These are phyloP conservation scores for Lasioglossum baleicum DNA, from an alignment of 1,140 invertebrate species.

Conservation along the genomic window DNA sequence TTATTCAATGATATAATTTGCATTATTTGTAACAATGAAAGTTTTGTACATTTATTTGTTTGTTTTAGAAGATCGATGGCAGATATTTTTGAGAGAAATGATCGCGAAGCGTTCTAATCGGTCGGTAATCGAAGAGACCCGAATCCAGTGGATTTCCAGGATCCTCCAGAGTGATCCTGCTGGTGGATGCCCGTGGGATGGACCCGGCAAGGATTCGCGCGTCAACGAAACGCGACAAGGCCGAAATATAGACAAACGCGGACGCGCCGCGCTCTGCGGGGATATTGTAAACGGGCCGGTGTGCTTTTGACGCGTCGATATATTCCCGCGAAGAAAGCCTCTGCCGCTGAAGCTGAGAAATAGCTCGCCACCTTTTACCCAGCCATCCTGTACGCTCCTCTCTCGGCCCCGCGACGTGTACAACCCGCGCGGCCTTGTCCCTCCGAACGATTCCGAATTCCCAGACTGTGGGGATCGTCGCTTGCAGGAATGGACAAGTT, in stretches of 20 bases:
- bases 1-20: no score
- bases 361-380: conserved; percentile 61
- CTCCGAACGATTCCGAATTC: not conserved
- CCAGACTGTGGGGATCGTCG: no score
- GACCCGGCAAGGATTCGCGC: not conserved
- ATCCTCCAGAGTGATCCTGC: no score
- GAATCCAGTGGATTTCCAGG: no score
- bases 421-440: not conserved
- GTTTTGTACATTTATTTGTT: no score
- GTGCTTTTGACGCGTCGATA: conserved; percentile 78
- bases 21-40: no score
- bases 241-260: conserved; percentile 61
- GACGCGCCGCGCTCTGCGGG: conserved; percentile 58
- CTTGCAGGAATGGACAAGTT: no score
- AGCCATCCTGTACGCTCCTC: not conserved
- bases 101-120: no score
- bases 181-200: no score
- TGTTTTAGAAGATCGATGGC: no score
- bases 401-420: conserved; percentile 2
- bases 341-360: conserved; percentile 79
- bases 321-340: conserved; percentile 78
- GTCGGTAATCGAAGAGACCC: no score
- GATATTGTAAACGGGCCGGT: conserved; percentile 75
- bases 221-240: conserved; percentile 53
- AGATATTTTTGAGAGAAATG: no score